Evolutionary conservation across 2,797 vertebrate genomes (phyloP), one percentile per base, ranked within the genome.

Genomic region (Serranus cabrilla): DNA sequence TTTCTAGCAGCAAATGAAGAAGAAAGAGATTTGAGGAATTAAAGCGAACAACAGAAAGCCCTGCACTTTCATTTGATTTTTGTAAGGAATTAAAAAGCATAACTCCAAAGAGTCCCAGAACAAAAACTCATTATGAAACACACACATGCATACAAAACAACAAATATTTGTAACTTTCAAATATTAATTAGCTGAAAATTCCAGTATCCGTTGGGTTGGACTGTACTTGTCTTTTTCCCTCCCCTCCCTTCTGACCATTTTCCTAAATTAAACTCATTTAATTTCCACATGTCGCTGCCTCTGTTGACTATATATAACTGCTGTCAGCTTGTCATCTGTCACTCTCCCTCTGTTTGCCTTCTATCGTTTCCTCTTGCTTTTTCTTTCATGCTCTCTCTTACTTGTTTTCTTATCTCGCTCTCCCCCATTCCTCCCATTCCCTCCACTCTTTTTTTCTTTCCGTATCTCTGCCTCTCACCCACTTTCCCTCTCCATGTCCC

Each of bases 231-330:
- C 16, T 40, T 40, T 20, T 45, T 25, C 40, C 31, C 11, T 18
- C 47, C 11, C 27, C 40, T 40, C 12, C 49, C 27, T 23, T 51
- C 14, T 12, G 13, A 40, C 55, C 59, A 25, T 51, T 52, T n/a
- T 66, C 21, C 49, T 47, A 51, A 74, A 74, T 68, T 51, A 45
- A 74, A 58, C 27, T 62, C 70, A 79, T 60, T 57, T 79, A 20
- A 74, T 74, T 71, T 64, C 66, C 71, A 59, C 78, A 59, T 37
- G 77, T 62, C 37, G 34, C 55, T 40, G 57, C 21, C 40, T 39
- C 23, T 49, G 52, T 42, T 20, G 34, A 45, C 63, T 68, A 51
- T 51, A 55, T 79, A 70, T 70, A 70, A 74, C 65, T 25, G 59
- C 78, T 70, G 71, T 64, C 71, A 66, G 68, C 55, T 66, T 10